Conservation (phyloP, 2,113 vertebrate species). For the Halcyon malimbica region DNA sequence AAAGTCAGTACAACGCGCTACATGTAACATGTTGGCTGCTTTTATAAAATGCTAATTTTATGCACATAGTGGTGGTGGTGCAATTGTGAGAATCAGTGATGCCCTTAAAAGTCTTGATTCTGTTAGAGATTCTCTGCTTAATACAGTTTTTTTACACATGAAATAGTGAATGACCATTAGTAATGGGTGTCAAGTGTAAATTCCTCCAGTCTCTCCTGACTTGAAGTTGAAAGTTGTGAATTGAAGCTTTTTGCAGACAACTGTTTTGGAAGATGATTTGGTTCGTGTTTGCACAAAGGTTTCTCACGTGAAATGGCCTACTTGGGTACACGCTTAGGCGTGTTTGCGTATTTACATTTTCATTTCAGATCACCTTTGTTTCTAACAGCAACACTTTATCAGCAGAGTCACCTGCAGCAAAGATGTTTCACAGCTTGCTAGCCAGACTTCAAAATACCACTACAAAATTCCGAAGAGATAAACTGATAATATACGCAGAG, state of each 20-base stretch:
- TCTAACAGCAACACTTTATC: not conserved
- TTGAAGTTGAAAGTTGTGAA: not conserved
- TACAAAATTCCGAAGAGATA: not conserved
- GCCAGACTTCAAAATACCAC: not conserved
- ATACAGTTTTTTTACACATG: not conserved
- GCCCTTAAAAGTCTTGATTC: not conserved
- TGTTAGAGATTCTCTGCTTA: not conserved
- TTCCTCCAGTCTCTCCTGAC: not conserved
- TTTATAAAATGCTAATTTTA: not conserved
- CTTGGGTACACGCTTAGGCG: not conserved
- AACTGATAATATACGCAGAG: not conserved
- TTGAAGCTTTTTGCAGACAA: not conserved
- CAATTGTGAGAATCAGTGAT: not conserved
- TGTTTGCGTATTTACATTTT: not conserved
- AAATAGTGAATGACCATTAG: not conserved
- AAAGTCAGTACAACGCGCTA: not conserved
- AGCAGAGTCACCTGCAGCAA: not conserved
- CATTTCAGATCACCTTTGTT: not conserved
- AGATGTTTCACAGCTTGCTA: not conserved
- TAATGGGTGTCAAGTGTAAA: not conserved
- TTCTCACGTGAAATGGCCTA: not conserved
- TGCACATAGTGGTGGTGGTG: accelerated
- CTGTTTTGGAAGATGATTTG: not conserved
- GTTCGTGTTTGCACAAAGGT: not conserved
- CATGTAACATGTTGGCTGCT: not conserved